phyloP scores from a whole-genome alignment of 2,888 invertebrate species.

The Euclidia mi region DNA sequence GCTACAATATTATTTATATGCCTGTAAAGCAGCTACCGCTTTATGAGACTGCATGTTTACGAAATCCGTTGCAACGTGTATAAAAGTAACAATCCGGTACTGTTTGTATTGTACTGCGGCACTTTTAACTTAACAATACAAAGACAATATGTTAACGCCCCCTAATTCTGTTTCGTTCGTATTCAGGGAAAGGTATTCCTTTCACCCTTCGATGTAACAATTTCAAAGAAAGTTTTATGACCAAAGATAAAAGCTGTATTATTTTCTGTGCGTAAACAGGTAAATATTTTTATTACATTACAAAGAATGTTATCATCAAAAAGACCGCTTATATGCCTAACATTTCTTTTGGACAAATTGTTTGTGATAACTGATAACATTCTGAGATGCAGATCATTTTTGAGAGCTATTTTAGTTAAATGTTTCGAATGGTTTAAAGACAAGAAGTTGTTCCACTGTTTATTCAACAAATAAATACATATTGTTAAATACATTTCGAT shows the following conservation, averaged over 20 bases:
- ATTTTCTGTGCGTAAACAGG: constrained; percentile 62
- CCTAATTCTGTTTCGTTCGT: constrained; percentile 10
- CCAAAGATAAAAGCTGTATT: constrained; percentile 38
- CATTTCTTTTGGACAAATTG: constrained; percentile 63
- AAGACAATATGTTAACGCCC: constrained; percentile 15
- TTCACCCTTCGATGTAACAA: constrained; percentile 33
- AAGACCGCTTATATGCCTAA: constrained; percentile 58
- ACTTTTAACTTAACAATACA: constrained; percentile 8
- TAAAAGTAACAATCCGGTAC: constrained; percentile 25
- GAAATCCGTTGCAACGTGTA: constrained; percentile 15
- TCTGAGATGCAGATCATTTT: constrained; percentile 31
- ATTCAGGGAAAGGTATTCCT: constrained; percentile 21
- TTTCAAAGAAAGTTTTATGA: constrained; percentile 67
- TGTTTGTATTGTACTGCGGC: constrained; percentile 17
- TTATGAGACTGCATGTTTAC: neutral
- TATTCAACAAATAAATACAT: no score
- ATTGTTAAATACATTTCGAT: no score
- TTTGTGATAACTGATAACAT: constrained; percentile 35
- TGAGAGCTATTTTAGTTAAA: constrained; percentile 26
- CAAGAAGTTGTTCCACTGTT: no score
- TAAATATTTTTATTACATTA: constrained; percentile 66
- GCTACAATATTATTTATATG: constrained; percentile 1
- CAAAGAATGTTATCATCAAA: constrained; percentile 63
- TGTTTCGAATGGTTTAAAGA: no score
- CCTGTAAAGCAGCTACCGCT: neutral